Base-by-base conservation (phyloP, 2,113 vertebrate species). In the Eclectus roratus region DNA sequence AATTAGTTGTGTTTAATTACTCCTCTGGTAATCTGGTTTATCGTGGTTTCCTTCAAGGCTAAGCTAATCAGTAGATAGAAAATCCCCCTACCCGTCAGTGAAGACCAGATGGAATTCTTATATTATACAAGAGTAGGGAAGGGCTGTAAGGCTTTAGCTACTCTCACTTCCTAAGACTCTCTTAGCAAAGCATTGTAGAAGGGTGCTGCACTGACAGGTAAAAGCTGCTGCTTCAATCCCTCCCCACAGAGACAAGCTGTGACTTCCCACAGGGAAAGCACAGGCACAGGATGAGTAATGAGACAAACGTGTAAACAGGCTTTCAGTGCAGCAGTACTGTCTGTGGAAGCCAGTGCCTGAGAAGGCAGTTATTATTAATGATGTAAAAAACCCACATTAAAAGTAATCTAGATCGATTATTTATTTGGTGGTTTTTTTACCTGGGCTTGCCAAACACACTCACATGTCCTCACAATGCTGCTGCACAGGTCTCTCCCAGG, bases 1-100 rank as follows among this genome's bases (percentile, higher is more conserved):
- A 85, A 85, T 96, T 94, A 94, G 84, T 76, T 91, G 33, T 64
- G 43, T 94, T 94, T 90, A 94, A 85, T 83, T 90, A 85, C 72
- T 74, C 35, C 76, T 44, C 70, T 65, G 35, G 52, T 88, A 63
- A 94, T 76, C 58, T 44, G 41, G 27, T 50, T 78, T 64, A 24
- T 47, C 64, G 39, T 74, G 63, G 74, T 64, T 86, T 92, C 29
- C 73, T 84, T 92, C 83, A 95, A 93, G 91, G 89, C 61, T 85
- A 82, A 91, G 31, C 29, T 92, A 87, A 94, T 94, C 44, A 76
- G 56, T 13, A 85, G 77, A 64, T 2, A n/a, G 27, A 88, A 78
- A 94, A 78, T 70, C 65, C 29, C 65, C 35, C 60, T 50, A 39
- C 23, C 47, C 2, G 1, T 72, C 33, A 61, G 69, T 65, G 37